Conservation (phyloP, 2,797 vertebrate genomes). For the Acrocephalus scirpaceus region DNA sequence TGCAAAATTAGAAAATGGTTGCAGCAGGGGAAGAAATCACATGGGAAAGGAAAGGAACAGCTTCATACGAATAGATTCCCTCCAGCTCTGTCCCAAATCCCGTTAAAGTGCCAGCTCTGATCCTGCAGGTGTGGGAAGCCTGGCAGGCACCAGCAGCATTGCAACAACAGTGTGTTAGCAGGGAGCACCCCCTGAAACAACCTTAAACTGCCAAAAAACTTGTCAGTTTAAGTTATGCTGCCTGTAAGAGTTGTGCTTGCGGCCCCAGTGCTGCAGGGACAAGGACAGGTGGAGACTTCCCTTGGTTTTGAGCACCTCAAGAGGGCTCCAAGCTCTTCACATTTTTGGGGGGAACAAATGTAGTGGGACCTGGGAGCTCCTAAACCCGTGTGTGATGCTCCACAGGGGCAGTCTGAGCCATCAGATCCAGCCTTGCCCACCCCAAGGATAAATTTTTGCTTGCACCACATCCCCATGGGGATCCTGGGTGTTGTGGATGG, state of each 20-base stretch:
- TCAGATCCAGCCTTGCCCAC: background rate
- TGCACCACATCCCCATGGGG: fast-evolving
- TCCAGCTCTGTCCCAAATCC: fast-evolving
- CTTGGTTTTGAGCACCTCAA: background rate
- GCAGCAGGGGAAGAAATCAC: background rate
- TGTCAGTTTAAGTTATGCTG: background rate
- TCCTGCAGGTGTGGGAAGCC: background rate
- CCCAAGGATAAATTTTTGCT: background rate
- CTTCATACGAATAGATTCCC: fast-evolving
- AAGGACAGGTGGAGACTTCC: background rate
- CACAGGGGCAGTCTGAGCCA: background rate
- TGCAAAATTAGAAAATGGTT: background rate
- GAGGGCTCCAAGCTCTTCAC: background rate
- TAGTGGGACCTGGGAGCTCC: background rate
- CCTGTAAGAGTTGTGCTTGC: background rate
- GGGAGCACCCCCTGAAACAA: background rate
- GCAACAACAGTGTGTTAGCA: background rate
- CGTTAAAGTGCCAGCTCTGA: background rate
- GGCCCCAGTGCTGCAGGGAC: background rate
- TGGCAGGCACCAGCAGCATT: background rate
- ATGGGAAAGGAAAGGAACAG: background rate
- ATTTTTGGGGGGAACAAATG: fast-evolving
- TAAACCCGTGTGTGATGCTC: fast-evolving
- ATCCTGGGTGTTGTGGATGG: background rate
- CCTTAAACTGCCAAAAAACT: fast-evolving